Evolutionary conservation across 92 coral and sea anemone species (phyloP).

Genomic region (Epizoanthus rinbou): DNA sequence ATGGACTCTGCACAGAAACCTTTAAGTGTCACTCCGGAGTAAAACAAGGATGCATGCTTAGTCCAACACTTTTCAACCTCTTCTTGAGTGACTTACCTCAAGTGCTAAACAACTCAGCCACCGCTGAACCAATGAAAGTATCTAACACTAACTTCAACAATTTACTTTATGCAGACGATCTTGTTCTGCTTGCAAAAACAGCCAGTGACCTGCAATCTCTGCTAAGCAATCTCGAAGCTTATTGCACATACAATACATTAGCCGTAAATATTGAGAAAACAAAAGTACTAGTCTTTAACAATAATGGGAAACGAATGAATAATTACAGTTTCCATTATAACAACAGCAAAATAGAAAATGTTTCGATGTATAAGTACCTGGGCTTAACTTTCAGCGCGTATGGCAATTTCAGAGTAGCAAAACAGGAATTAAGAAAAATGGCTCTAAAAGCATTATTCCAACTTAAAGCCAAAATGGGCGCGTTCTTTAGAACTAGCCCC

Average conservation of each 20-base stretch:
- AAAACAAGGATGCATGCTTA: constrained; percentile 48
- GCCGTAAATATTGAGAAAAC: constrained; percentile 28
- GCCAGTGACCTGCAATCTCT: constrained; percentile 17
- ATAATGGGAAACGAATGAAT: constrained; percentile 38
- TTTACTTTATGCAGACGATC: constrained; percentile 33
- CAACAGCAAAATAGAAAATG: constrained; percentile 38
- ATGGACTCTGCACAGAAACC: constrained; percentile 20
- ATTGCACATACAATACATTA: neutral
- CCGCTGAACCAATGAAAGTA: neutral
- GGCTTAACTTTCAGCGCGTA: constrained; percentile 36
- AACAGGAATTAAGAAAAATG: constrained; percentile 32
- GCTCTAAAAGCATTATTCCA: constrained; percentile 39
- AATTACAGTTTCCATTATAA: constrained; percentile 21
- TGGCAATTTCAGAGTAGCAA: constrained; percentile 35
- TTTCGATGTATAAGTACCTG: constrained; percentile 41
- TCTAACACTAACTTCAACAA: neutral
- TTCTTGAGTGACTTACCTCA: constrained; percentile 38
- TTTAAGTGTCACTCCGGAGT: constrained; percentile 46
- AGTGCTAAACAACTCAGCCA: constrained; percentile 18
- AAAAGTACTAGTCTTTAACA: constrained; percentile 39
- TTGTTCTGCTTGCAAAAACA: constrained; percentile 8
- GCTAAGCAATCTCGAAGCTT: neutral
- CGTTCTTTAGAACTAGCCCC: neutral
- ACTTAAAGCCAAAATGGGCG: constrained; percentile 27
- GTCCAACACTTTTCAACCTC: constrained; percentile 46